Base-by-base conservation (phyloP, 1,140 invertebrate species). In the Eumaeus atala region DNA sequence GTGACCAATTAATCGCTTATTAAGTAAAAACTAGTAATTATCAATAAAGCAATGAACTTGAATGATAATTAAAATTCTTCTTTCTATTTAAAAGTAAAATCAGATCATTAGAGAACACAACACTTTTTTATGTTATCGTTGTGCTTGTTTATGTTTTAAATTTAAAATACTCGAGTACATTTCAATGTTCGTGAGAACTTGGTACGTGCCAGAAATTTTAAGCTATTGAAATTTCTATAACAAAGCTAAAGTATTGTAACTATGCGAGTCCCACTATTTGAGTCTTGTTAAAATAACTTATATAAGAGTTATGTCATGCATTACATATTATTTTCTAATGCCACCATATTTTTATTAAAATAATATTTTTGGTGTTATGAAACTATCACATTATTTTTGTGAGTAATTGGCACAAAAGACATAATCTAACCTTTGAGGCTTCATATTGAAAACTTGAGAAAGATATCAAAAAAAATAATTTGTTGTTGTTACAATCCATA, bases 131-230 rank as follows among this genome's bases (percentile, higher is more conserved):
- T n/a, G n/a, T n/a, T n/a, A n/a, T n/a, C n/a, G n/a, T n/a, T n/a
- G n/a, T n/a, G n/a, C n/a, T n/a, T n/a, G n/a, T n/a, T 47, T 21
- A 47, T 47, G 9, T 47, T 10, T 47, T 9, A 18, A 16, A 37
- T 6, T 37, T 34, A 37, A 51, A 51, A 18, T 51, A 51, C 35
- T 51, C n/a, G 3, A 12, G 14, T 35, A 34, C 3, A 6, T 28
- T 44, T 14, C 28, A 49, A 56, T 12, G 34, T 56, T 63, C 72
- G 81, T 85, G 81, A 64, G 81, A 85, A 85, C 65, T 58, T 35
- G 37, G 61, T 78, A 85, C 81, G 81, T 85, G 81, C 61, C 60
- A 69, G 58, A 72, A 79, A 77, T 85, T 53, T 59, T 55, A 76
- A 78, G 70, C 67, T 72, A 72, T 66, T 44, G 44, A 68, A 56